Conservation (phyloP, 2,113 vertebrate species). For the Amblyopsis rosae region DNA sequence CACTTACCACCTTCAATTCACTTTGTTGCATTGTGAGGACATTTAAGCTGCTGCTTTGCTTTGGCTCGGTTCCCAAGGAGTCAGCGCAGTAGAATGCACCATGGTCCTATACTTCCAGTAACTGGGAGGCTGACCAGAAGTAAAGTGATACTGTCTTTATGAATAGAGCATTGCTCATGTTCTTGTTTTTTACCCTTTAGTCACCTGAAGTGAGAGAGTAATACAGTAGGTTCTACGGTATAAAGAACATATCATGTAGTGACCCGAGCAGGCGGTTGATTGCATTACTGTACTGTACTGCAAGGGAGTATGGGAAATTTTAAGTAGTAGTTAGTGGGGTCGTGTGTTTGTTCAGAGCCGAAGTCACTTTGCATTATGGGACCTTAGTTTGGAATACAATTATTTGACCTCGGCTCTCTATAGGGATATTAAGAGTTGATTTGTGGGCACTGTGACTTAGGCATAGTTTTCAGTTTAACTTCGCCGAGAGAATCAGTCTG, state of each 20-base stretch:
- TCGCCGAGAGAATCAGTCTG: too few relatives aligned
- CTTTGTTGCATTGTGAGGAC: not conserved
- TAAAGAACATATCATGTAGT: not conserved
- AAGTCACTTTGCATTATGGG: too few relatives aligned
- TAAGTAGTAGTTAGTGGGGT: too few relatives aligned
- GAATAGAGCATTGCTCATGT: conserved; percentile 38
- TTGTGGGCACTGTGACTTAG: too few relatives aligned
- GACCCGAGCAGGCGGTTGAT: too few relatives aligned
- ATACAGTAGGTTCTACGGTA: not conserved
- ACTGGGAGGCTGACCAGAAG: conserved; percentile 11
- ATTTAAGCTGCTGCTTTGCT: not conserved
- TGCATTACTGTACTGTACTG: not conserved
- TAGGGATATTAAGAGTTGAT: too few relatives aligned
- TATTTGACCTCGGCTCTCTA: too few relatives aligned
- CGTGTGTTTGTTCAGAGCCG: too few relatives aligned
- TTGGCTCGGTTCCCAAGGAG: conserved; percentile 33
- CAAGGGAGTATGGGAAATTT: too few relatives aligned
- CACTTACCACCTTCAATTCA: not conserved
- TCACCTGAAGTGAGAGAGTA: not conserved
- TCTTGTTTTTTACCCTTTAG: conserved; percentile 28
- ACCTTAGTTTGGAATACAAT: too few relatives aligned
- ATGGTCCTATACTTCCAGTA: conserved; percentile 33
- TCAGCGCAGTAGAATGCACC: conserved; percentile 43
- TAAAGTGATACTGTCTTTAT: conserved; percentile 18
- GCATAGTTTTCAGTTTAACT: too few relatives aligned